Evolutionary conservation across 2,888 invertebrate genomes (phyloP), one percentile per base, ranked within the genome.

Genomic region (Mycalesis mineus): DNA sequence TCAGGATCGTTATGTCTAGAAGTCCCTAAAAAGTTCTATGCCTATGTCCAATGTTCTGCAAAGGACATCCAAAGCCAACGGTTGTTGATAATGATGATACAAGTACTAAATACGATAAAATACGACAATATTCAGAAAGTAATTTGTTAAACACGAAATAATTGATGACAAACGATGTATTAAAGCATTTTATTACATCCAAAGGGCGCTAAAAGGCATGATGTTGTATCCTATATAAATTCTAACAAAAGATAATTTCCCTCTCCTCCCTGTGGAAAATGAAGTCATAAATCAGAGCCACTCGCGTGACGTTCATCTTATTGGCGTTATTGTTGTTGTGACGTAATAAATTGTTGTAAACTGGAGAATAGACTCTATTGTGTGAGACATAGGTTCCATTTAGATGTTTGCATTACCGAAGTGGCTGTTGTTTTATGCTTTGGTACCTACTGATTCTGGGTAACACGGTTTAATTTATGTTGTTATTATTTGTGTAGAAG

Each of bases 231-330:
- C 59, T 58, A 58, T 63, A 65, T 64, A 66, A 67, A 65, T 67
- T 60, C 58, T 60, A 63, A 65, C 62, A 64, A 67, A 64, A 66
- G 65, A 66, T 69, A 69, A 69, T 69, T 67, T 67, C 63, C 58
- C 61, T 64, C 48, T 47, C 33, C 52, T 64, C 63, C 54, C 61
- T 47, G 61, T 68, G 65, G 68, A 68, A 71, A 73, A 75, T 73
- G 71, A 74, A 68, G 67, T 62, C 71, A 69, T 75, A 75, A 75
- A 75, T 75, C 75, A 73, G 65, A 61, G 56, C 61, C 63, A 63
- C 66, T 65, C 65, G 63, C 60, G 64, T 66, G 72, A 65, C 70
- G 70, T 68, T 69, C 69, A 74, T 75, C 68, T 73, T 73, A 72
- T 65, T 66, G 67, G 62, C 67, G 68, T 73, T 71, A 68, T 69